Evolutionary conservation across 2,888 invertebrate species (phyloP).

Genomic region (Dasypolia templi): DNA sequence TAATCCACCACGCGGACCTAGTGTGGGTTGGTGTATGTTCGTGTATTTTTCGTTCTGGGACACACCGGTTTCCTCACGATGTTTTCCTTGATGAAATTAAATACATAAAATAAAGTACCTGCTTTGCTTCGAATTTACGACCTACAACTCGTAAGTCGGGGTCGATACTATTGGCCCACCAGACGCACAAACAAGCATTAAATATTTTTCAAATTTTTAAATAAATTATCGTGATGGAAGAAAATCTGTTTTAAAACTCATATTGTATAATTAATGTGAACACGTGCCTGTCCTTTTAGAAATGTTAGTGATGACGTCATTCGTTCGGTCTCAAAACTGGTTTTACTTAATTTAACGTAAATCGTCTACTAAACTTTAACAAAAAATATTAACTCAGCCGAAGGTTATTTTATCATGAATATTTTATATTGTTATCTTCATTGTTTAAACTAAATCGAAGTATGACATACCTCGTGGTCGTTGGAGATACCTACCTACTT

Average conservation of each 20-base stretch:
- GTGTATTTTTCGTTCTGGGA: too few relatives aligned
- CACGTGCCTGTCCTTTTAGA: too few relatives aligned
- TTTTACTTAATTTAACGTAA: conserved; percentile 31
- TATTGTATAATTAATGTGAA: background rate
- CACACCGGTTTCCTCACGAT: too few relatives aligned
- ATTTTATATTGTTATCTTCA: conserved; percentile 39
- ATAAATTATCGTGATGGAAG: background rate
- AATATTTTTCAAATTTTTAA: background rate
- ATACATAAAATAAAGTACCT: too few relatives aligned
- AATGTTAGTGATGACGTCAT: conserved; percentile 24
- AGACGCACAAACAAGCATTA: background rate
- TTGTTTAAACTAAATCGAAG: conserved; percentile 48
- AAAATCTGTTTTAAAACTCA: background rate
- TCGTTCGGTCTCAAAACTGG: conserved; percentile 11
- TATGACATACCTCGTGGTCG: conserved; percentile 11
- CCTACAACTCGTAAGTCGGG: too few relatives aligned
- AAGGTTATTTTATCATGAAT: conserved; percentile 57
- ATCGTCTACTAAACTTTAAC: conserved; percentile 12
- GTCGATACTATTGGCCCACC: too few relatives aligned
- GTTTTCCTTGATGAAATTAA: too few relatives aligned
- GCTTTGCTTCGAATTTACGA: too few relatives aligned
- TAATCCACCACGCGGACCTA: too few relatives aligned
- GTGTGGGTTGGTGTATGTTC: too few relatives aligned
- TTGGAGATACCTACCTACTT: background rate
- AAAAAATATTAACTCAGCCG: conserved; percentile 32